Base-by-base conservation (phyloP, 1,140 invertebrate species). In the Anastatus disparis region DNA sequence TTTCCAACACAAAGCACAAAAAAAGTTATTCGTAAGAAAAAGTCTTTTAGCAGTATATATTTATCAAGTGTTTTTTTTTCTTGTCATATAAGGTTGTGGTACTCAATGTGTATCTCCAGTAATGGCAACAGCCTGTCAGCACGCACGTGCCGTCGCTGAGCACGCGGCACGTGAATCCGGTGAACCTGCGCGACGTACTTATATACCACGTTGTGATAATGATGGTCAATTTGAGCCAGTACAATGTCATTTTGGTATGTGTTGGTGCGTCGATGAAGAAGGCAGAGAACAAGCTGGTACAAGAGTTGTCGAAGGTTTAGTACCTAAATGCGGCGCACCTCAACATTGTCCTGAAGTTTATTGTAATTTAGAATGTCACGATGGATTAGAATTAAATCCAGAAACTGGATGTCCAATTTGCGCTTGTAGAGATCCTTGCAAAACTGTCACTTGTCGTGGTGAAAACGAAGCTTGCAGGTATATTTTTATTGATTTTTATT, bases 201-300 rank as follows among this genome's bases (percentile, higher is more conserved):
- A 94, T 77, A 90, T 95, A 31, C 95, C 95, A 0, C 87, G 90
- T 35, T 97, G 95, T 82, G 89, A 91, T 66, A 82, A 85, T 1
- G 90, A 92, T 55, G 95, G 95, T 6, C 89, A 88, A 20, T 97
- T 93, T 83, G 88, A 92, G 59, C 81, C 88, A 2, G 90, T 94
- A 6, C 95, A 97, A 76, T 97, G 95, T 79, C 89, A 93, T 78
- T 88, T 89, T 0, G 91, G 90, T 8, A 88, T 91, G 73, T 97
- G 95, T 79, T 97, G 95, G 95, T 97, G 95, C 84, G 94, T 96
- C 0, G 94, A 97, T 75, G 86, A 89, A 38, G 90, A 92, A 75
- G 95, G 95, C 0, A 91, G 93, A 50, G 94, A 95, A 82, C 84
- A 93, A n/a, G 87, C 90, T 6, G 87, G 90, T 31, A 90, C 89